phyloP scores from a whole-genome alignment of 2,797 vertebrate genomes.

The Loris lydekkerianus region DNA sequence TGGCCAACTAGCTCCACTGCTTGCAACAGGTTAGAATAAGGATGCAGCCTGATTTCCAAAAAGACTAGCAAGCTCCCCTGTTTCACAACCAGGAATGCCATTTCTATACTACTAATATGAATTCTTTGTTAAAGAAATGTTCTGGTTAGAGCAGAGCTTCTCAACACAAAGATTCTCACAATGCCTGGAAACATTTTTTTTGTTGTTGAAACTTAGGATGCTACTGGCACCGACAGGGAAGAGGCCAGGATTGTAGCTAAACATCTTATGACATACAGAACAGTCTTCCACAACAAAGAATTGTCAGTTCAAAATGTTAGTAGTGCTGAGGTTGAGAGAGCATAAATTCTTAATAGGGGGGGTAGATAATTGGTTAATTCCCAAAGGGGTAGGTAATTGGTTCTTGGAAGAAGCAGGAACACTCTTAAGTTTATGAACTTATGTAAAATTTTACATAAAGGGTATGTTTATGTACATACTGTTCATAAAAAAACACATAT shows the following conservation, averaged over 20 bases:
- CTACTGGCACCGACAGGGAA: neutral
- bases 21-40: neutral
- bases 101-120: neutral
- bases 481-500: neutral
- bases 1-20: neutral
- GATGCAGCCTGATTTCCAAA: neutral
- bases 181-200: neutral
- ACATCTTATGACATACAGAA: too few species aligned
- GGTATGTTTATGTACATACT: neutral
- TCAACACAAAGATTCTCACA: neutral
- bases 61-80: neutral
- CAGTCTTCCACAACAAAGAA: neutral
- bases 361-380: neutral
- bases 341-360: neutral
- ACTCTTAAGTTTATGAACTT: neutral
- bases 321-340: neutral
- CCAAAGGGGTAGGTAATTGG: neutral
- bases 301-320: neutral
- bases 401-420: neutral
- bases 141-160: neutral
- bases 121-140: neutral
- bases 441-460: neutral
- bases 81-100: neutral
- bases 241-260: neutral
- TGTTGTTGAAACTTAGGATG: neutral